These are phyloP conservation scores for Manis pentadactyla DNA, from an alignment of 2,797 vertebrate species.

Conservation along the genomic window DNA sequence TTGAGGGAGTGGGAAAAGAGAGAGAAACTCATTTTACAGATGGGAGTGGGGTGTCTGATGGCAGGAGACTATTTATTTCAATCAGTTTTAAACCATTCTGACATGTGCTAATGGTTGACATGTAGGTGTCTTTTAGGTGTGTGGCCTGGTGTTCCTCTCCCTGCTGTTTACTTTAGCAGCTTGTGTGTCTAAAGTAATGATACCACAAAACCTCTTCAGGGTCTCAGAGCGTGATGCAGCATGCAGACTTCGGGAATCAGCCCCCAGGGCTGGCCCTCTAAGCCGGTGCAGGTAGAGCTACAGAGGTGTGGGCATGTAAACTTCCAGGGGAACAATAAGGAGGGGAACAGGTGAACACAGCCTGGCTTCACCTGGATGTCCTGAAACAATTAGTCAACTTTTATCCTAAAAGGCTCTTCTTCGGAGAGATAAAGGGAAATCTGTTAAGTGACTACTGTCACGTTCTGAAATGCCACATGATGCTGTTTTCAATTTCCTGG, in stretches of 20 bases:
- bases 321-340: conserved; percentile 65
- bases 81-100: conserved; percentile 87
- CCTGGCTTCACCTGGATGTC: conserved; percentile 66
- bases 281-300: conserved; percentile 78
- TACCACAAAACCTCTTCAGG: conserved; percentile 81
- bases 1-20: conserved; percentile 64
- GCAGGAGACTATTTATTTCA: conserved; percentile 85
- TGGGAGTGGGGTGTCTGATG: conserved; percentile 62
- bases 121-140: conserved; percentile 88
- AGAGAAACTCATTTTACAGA: conserved; percentile 69
- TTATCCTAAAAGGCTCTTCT: conserved; percentile 59
- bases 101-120: conserved; percentile 86
- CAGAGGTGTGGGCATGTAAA: conserved; percentile 70
- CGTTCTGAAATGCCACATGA: conserved; percentile 70
- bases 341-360: conserved; percentile 29
- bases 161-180: conserved; percentile 88
- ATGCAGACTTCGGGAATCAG: conserved; percentile 82
- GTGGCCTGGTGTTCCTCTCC: conserved; percentile 85
- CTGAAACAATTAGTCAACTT: conserved; percentile 79
- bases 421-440: conserved; percentile 71
- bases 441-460: conserved; percentile 73
- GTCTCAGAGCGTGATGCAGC: conserved; percentile 86
- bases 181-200: conserved; percentile 86
- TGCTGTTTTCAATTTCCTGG: conserved; percentile 73
- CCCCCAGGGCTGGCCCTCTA: conserved; percentile 74